Conservation (phyloP, 2,888 invertebrate genomes). For the Campoletis raptor region DNA sequence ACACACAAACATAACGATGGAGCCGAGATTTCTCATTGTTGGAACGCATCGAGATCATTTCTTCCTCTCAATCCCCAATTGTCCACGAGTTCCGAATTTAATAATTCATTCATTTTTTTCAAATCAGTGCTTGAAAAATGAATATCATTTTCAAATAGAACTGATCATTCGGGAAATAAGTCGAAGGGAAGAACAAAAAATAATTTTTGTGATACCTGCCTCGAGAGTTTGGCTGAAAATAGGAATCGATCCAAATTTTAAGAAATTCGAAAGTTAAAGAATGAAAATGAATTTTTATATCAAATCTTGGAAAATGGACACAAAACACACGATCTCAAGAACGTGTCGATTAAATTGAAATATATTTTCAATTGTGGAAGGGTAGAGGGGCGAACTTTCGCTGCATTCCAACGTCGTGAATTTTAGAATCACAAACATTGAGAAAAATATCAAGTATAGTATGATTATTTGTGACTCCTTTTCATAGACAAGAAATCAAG, state of each 20-base stretch:
- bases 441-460: not conserved
- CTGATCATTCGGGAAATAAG: too few relatives aligned
- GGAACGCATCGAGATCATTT: not conserved
- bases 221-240: too few relatives aligned
- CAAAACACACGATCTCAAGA: too few relatives aligned
- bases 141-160: too few relatives aligned
- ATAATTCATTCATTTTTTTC: not conserved
- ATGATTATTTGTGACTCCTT: not conserved
- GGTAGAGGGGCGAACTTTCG: not conserved
- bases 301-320: too few relatives aligned
- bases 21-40: not conserved
- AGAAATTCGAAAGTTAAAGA: not conserved
- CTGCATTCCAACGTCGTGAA: not conserved
- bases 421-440: not conserved
- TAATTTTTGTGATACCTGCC: too few relatives aligned
- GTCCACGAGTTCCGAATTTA: not conserved
- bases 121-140: too few relatives aligned
- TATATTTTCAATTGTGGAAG: not conserved
- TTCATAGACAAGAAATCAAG: conserved; percentile 17
- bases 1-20: not conserved
- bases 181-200: too few relatives aligned
- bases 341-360: not conserved
- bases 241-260: not conserved
- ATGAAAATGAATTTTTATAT: not conserved
- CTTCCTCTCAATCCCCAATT: too few relatives aligned